phyloP scores from a whole-genome alignment of 2,888 invertebrate genomes.

The Cheilosia vulpina region DNA sequence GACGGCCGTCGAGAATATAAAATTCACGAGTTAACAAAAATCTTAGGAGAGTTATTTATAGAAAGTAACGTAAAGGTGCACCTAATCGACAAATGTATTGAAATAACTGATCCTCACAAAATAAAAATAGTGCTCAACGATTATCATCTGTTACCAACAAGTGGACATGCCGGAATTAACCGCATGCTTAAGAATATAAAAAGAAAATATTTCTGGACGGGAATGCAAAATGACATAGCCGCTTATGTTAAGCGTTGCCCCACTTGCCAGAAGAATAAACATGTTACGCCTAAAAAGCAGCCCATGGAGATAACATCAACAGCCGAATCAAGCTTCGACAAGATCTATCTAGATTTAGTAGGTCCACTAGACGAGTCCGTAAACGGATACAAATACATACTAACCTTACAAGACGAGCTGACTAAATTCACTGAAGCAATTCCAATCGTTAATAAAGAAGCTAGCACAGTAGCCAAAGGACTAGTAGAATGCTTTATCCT shows the following conservation, averaged over 20 bases:
- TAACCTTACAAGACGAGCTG: background rate
- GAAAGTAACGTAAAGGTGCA: background rate
- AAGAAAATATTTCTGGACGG: background rate
- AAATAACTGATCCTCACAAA: background rate
- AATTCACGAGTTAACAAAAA: too few species aligned
- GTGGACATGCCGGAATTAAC: conserved; percentile 3
- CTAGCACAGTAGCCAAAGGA: conserved; percentile 11
- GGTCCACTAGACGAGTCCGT: conserved; percentile 1
- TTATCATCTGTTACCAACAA: background rate
- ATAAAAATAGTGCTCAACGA: background rate
- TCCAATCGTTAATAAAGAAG: conserved; percentile 1
- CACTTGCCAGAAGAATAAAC: background rate
- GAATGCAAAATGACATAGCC: background rate
- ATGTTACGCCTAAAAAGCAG: background rate
- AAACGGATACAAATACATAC: background rate
- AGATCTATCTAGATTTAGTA: background rate
- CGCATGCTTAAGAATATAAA: background rate
- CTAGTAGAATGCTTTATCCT: conserved; percentile 10
- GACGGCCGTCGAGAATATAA: too few species aligned
- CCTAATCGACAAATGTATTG: background rate
- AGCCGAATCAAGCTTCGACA: background rate
- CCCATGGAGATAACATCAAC: background rate
- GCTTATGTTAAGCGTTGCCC: background rate
- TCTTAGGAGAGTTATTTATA: too few species aligned
- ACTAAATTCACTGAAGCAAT: conserved; percentile 12